Percentiles rank a stretch among this genome's conserved stretches.
Evolutionary conservation across 2,888 invertebrate genomes (phyloP).

Genomic region (Pristionchus maxplancki): DNA sequence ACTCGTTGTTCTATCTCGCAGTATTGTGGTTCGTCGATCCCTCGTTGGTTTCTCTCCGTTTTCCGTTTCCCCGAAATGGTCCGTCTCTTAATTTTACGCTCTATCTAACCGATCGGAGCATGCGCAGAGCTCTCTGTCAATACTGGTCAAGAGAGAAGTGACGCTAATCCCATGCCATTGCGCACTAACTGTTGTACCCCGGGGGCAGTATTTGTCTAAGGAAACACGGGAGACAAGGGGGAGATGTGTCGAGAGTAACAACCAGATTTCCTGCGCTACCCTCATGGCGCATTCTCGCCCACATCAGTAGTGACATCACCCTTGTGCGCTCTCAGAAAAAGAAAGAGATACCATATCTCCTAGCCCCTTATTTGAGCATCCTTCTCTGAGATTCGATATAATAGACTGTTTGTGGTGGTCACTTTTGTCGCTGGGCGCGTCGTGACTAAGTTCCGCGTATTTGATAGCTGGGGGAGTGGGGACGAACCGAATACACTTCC

Average conservation of each 20-base stretch:
- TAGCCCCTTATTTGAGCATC: background rate
- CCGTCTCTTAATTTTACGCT: background rate
- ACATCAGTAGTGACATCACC: background rate
- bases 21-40: background rate
- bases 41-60: background rate
- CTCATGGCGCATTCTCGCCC: background rate
- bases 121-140: background rate
- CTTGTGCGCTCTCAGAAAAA: background rate
- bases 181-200: constrained; percentile 26
- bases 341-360: background rate
- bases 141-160: background rate
- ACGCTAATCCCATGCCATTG: background rate
- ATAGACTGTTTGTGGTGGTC: background rate
- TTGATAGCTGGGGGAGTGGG: constrained; percentile 6
- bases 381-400: background rate
- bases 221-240: background rate
- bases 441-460: background rate
- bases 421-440: background rate
- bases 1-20: background rate
- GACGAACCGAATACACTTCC: background rate
- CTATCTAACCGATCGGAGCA: background rate
- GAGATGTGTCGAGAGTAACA: constrained; percentile 31
- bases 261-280: background rate
- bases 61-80: background rate
- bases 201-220: background rate